Conservation (phyloP, 2,797 vertebrate genomes). For the Girardinus metallicus region DNA sequence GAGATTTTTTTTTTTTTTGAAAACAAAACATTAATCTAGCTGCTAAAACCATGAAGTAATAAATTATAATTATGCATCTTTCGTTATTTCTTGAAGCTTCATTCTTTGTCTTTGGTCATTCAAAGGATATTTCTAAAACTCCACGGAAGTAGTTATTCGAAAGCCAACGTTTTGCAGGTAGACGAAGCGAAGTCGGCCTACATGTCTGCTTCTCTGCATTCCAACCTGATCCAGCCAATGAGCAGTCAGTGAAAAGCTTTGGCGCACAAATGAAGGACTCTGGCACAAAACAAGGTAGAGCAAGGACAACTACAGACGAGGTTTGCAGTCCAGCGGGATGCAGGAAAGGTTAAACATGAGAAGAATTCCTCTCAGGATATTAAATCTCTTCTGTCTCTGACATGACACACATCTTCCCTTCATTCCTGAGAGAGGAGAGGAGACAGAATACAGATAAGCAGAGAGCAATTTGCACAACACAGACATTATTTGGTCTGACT, state of each 20-base stretch:
- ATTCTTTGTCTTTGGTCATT: neutral
- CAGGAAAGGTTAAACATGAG: conserved; percentile 33
- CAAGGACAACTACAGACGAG: conserved; percentile 23
- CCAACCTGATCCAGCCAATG: neutral
- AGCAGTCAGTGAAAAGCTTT: neutral
- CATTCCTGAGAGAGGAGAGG: conserved; percentile 18
- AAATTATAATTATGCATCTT: neutral
- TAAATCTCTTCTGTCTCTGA: conserved; percentile 26
- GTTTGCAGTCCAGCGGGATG: conserved; percentile 18
- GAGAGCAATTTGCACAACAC: conserved; percentile 15
- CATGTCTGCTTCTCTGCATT: neutral
- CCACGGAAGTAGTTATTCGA: neutral
- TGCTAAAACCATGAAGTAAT: neutral
- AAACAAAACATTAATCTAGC: neutral
- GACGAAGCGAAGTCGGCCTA: neutral
- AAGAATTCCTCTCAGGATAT: conserved; percentile 45
- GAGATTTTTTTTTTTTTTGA: neutral
- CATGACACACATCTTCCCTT: neutral
- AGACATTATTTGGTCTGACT: conserved; percentile 3
- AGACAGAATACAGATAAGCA: conserved; percentile 19
- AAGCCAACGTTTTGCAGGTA: neutral
- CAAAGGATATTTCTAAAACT: neutral
- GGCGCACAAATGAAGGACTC: conserved; percentile 22
- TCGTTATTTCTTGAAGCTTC: neutral
- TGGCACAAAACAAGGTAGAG: conserved; percentile 13